Evolutionary conservation across 1,140 invertebrate species (phyloP).

Genomic region (Saccostrea glomerata): DNA sequence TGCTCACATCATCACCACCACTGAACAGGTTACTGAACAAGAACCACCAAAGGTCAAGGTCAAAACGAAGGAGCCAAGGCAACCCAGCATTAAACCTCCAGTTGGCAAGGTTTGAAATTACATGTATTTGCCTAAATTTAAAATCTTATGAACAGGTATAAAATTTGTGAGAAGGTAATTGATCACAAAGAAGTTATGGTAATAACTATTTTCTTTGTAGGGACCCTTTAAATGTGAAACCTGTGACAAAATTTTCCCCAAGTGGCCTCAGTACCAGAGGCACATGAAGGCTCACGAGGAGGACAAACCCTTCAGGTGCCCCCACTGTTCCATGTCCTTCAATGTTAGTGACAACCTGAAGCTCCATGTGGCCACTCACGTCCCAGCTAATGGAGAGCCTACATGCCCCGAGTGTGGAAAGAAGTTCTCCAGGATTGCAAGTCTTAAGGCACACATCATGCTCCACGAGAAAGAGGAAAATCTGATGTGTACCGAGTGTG

Average conservation of each 20-base stretch:
- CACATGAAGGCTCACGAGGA: slow-evolving; percentile 83
- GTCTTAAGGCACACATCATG: slow-evolving; percentile 86
- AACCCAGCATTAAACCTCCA: slow-evolving; percentile 65
- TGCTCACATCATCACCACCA: slow-evolving; percentile 40
- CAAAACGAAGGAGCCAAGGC: slow-evolving; percentile 30
- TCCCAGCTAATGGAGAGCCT: slow-evolving; percentile 71
- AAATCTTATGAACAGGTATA: too few relatives aligned
- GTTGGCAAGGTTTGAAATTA: slow-evolving; percentile 69
- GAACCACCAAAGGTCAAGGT: slow-evolving; percentile 42
- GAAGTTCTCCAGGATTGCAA: slow-evolving; percentile 85
- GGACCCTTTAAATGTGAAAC: slow-evolving; percentile 81
- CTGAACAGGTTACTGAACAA: slow-evolving; percentile 35
- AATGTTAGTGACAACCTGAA: slow-evolving; percentile 84
- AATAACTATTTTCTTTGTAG: slow-evolving; percentile 62
- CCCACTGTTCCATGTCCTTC: slow-evolving; percentile 83
- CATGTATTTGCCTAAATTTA: not conserved
- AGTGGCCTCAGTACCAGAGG: slow-evolving; percentile 80
- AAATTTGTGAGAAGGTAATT: too few relatives aligned
- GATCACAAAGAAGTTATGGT: not conserved
- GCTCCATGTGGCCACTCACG: slow-evolving; percentile 84
- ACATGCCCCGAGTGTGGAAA: slow-evolving; percentile 85
- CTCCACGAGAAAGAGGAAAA: slow-evolving; percentile 86
- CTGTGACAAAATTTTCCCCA: slow-evolving; percentile 82
- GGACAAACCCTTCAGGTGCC: slow-evolving; percentile 84
- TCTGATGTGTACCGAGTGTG: slow-evolving; percentile 85